A percentile compares a stretch with the other conserved stretches of the same genome.
phyloP scores from a whole-genome alignment of 2,888 invertebrate genomes.

The Lathronympha strigana region DNA sequence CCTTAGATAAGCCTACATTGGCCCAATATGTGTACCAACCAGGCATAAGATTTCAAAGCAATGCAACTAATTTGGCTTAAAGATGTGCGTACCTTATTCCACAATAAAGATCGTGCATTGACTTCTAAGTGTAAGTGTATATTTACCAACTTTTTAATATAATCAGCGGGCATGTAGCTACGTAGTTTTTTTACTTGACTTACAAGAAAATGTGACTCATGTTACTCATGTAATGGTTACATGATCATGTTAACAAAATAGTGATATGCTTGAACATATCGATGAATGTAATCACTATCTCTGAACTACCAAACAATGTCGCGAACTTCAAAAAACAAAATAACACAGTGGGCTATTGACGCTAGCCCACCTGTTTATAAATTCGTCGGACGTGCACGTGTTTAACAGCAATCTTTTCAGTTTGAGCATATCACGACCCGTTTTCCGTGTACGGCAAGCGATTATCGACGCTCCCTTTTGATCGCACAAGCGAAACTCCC shows the following conservation, averaged over 20 bases:
- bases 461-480: constrained; percentile 58
- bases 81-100: no score
- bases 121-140: no score
- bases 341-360: constrained; percentile 42
- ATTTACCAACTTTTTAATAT: no score
- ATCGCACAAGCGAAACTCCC: constrained; percentile 58
- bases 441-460: constrained; percentile 55
- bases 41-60: no score
- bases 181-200: no score
- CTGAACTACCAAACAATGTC: background rate
- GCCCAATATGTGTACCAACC: no score
- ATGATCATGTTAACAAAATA: background rate
- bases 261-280: background rate
- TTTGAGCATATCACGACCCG: constrained; percentile 62
- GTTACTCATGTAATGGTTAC: background rate
- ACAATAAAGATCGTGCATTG: no score
- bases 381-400: constrained; percentile 74
- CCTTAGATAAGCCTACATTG: no score
- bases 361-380: constrained; percentile 73
- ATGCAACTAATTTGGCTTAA: no score
- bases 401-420: constrained; percentile 72
- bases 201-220: background rate
- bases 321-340: constrained; percentile 24
- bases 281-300: background rate
- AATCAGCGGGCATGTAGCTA: no score